Base-by-base conservation (phyloP, 2,888 invertebrate species). In the Oscheius sp. region DNA sequence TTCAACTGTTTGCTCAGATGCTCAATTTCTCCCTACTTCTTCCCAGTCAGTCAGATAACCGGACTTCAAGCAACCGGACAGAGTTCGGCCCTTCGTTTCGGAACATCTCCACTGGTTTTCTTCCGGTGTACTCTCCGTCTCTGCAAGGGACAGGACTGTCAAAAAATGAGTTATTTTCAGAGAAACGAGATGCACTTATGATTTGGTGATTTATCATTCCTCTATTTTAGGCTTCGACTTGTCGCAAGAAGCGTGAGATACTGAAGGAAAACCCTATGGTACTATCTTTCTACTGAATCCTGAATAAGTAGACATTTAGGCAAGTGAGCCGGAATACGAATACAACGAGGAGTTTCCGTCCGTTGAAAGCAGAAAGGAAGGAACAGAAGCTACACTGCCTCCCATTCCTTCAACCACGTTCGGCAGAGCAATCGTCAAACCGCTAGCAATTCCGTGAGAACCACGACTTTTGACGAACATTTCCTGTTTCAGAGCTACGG, bases 321-420 rank as follows among this genome's bases (percentile, higher is more conserved):
- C 32, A 29, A 11, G 2, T 5, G 62, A 62, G 2, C 11, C 9
- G 2, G 62, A 63, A 9, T 63, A 63, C 48, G 63, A 63, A 48
- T 63, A 63, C 32, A 21, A n/a, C 29, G 63, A 63, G 11, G 63
- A 63, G 5, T 63, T 63, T 50, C 63, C 63, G 13, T 29, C 47
- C 4, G 63, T 47, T 2, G 63, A 63, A 5, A 33, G 10, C 5
- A 42, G 63, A 21, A 63, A 63, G 42, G 42, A 42, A 42, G 42
- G 42, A 63, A 9, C 10, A 35, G 53, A 53, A 53, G 32, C 60
- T 2, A 60, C 37, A 0, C 58, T 58, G 4, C 58, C 33, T 58
- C 58, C 58, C 32, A 58, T 58, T 50, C 50, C 50, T 11, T 29
- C 53, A 33, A 37, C 42, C 10, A 11, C 35, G 1, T 1, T 35